Evolutionary conservation across 2,888 invertebrate species (phyloP).

Genomic region (Erebia aethiops): DNA sequence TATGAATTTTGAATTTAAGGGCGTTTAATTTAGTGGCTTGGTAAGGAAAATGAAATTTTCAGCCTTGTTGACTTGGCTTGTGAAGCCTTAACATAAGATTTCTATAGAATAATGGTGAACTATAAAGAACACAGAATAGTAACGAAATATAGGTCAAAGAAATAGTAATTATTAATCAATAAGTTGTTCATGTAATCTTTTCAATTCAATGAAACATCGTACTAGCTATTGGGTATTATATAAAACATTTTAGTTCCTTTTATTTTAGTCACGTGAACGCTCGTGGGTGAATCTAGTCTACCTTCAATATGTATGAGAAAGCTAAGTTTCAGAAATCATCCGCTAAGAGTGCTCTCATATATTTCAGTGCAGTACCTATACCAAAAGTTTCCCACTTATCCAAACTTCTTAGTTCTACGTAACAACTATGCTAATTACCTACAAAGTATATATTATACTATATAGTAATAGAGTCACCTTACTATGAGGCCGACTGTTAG

Average conservation of each 20-base stretch:
- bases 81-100: not conserved
- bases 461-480: no score
- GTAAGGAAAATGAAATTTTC: conserved; percentile 29
- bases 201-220: not conserved
- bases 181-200: not conserved
- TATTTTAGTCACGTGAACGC: not conserved
- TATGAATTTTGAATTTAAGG: conserved; percentile 37
- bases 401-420: not conserved
- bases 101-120: no score
- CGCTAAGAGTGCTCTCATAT: no score
- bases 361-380: not conserved
- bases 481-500: no score
- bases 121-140: no score
- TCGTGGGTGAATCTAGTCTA: no score
- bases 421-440: not conserved
- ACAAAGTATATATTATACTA: no score
- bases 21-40: conserved; percentile 28
- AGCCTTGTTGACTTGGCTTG: not conserved
- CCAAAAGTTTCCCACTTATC: not conserved
- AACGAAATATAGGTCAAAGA: not conserved
- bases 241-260: not conserved
- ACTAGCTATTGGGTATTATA: not conserved
- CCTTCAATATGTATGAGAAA: no score
- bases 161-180: not conserved
- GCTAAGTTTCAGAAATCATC: no score